These are phyloP conservation scores for Brachionichthys hirsutus DNA, from an alignment of 2,113 vertebrate genomes.

Conservation along the genomic window DNA sequence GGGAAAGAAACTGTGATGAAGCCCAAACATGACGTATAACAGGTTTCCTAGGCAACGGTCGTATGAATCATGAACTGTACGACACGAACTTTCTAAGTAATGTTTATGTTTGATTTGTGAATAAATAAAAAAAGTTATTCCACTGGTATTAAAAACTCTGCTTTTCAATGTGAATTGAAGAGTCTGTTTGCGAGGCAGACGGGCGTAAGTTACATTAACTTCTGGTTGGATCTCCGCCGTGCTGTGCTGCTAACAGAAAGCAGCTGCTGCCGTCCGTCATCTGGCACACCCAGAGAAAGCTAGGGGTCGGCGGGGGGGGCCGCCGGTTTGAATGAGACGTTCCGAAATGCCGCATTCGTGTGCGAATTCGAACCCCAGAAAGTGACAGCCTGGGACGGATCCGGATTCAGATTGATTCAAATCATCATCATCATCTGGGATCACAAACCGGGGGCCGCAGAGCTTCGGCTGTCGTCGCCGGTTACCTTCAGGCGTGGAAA, in stretches of 20 bases:
- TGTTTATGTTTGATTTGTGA: conserved; percentile 2
- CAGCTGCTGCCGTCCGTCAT: conserved; percentile 66
- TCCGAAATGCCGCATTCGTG: conserved; percentile 29
- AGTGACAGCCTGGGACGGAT: neutral
- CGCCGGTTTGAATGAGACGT: conserved; percentile 26
- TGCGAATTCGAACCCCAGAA: conserved; percentile 50
- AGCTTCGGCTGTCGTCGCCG: neutral
- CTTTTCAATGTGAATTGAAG: no score
- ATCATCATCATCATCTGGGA: conserved; percentile 15
- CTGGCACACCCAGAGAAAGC: conserved; percentile 4
- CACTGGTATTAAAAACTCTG: no score
- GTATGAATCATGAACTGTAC: neutral
- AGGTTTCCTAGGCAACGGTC: neutral
- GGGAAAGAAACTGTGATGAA: conserved; percentile 34
- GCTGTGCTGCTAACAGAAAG: neutral
- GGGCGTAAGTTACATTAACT: neutral
- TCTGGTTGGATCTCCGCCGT: neutral
- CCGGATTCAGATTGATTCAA: conserved; percentile 21
- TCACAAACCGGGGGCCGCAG: neutral
- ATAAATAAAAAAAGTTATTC: neutral
- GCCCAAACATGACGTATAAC: neutral
- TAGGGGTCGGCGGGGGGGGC: conserved; percentile 12
- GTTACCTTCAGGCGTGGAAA: conserved; percentile 45
- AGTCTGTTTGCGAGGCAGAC: no score
- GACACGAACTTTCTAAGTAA: neutral